Percentiles rank a stretch among this genome's conserved stretches.
Conservation (phyloP, 2,113 vertebrate genomes). For the Ardeotis arabs region DNA sequence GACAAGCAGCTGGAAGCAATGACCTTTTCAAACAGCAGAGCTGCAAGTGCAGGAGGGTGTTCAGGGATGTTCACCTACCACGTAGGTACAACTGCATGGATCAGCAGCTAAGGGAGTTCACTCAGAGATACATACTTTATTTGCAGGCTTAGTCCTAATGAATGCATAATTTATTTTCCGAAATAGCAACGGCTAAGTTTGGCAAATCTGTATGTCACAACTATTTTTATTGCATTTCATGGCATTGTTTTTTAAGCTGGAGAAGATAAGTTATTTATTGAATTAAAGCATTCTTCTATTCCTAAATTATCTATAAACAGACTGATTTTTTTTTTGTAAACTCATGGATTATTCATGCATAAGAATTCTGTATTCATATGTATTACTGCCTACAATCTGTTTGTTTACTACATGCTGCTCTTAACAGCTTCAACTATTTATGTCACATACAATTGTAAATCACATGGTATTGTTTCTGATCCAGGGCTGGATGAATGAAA, state of each 20-base stretch:
- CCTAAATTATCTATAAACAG: slow-evolving; percentile 39
- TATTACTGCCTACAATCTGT: slow-evolving; percentile 47
- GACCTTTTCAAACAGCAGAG: background rate
- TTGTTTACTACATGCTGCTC: slow-evolving; percentile 56
- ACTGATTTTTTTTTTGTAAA: slow-evolving; percentile 11
- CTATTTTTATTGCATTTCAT: background rate
- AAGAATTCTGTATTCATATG: slow-evolving; percentile 43
- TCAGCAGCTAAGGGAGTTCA: background rate
- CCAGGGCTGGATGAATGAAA: slow-evolving; percentile 31
- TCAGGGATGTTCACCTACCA: background rate
- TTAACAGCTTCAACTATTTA: slow-evolving; percentile 35
- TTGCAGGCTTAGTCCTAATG: background rate
- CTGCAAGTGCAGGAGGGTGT: background rate
- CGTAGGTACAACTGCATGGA: background rate
- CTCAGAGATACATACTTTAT: fast-evolving
- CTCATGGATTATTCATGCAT: slow-evolving; percentile 48
- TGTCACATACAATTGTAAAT: slow-evolving; percentile 4
- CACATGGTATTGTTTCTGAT: slow-evolving; percentile 25
- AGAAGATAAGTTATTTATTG: background rate
- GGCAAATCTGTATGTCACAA: background rate
- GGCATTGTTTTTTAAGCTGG: background rate
- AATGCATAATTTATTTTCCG: background rate
- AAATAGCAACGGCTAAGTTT: background rate
- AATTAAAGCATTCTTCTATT: slow-evolving; percentile 10
- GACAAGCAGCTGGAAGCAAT: background rate